Base-by-base conservation (phyloP, 2,797 vertebrate species). In the Paramormyrops hopkinsi region DNA sequence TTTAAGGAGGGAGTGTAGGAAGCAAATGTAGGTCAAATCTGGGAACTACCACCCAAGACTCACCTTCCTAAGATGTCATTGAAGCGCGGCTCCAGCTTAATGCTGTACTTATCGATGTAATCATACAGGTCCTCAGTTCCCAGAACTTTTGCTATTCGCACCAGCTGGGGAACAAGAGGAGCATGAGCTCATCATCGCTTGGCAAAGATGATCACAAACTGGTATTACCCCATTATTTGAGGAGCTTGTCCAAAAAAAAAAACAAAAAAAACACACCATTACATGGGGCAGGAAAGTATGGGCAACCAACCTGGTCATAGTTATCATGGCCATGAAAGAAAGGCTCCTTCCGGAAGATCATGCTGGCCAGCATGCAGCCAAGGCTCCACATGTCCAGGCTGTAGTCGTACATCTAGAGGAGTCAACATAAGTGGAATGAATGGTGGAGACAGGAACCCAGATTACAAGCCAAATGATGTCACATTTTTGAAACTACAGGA, bases 371-470 rank as follows among this genome's bases (percentile, higher is more conserved):
- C 97, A 97, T 97, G 94, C 97, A 97, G 73, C 97, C 97, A 94
- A 97, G 95, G 92, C 97, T 97, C 97, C 97, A 97, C 97, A 97
- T 97, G 91, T 97, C 97, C 95, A 97, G 95, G 92, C 97, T 97
- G 95, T 97, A 97, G 94, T 97, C 97, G 4, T 97, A 97, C 97
- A 97, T 97, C 97, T 97, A 29, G 50, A 69, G 11, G 50, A 69
- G 11, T 22, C 33, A 69, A 7, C 9, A 9, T 46, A 14, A 86
- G 48, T 25, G 33, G 29, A n/a, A n/a, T 33, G 25, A 59, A n/a
- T 22, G 29, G 19, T 11, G 33, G 8, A 0, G 0, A 53, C 48
- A 14, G 83, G 83, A n/a, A 51, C 4, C 46, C n/a, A 46, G 9
- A 3, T 7, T 17, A 73, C 11, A 85, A 50, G 46, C 4, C 83